Percentiles rank a stretch among this genome's conserved stretches.
These are phyloP conservation scores for Chloebia gouldiae DNA, from an alignment of 2,113 vertebrate species.

Conservation along the genomic window DNA sequence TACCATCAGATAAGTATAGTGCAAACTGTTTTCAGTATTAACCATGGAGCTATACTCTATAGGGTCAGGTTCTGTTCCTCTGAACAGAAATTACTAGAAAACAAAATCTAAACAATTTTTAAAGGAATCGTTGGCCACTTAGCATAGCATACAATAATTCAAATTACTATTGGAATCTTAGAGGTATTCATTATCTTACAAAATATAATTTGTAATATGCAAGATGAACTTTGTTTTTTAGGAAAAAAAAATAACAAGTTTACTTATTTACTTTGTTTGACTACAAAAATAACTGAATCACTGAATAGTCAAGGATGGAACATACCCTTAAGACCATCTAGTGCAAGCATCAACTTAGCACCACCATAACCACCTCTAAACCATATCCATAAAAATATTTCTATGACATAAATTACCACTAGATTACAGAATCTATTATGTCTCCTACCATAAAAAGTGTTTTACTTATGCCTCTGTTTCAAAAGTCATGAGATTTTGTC, in stretches of 20 bases:
- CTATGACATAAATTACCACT: neutral
- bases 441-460: neutral
- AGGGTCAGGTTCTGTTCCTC: neutral
- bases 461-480: neutral
- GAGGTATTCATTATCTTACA: neutral
- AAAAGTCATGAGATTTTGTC: neutral
- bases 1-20: neutral
- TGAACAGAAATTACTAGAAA: neutral
- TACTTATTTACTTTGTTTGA: neutral
- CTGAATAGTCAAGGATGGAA: neutral
- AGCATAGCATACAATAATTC: neutral
- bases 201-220: neutral
- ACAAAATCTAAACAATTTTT: rapidly evolving
- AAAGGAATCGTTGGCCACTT: neutral
- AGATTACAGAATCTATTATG: neutral
- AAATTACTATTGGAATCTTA: neutral
- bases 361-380: neutral
- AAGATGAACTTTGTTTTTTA: neutral
- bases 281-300: neutral
- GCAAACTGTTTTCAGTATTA: neutral
- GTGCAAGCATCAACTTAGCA: neutral
- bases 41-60: too few species aligned
- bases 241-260: neutral
- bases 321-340: neutral
- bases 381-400: neutral